phyloP scores from a whole-genome alignment of 2,888 invertebrate species.

The Cheiracanthium punctorium region DNA sequence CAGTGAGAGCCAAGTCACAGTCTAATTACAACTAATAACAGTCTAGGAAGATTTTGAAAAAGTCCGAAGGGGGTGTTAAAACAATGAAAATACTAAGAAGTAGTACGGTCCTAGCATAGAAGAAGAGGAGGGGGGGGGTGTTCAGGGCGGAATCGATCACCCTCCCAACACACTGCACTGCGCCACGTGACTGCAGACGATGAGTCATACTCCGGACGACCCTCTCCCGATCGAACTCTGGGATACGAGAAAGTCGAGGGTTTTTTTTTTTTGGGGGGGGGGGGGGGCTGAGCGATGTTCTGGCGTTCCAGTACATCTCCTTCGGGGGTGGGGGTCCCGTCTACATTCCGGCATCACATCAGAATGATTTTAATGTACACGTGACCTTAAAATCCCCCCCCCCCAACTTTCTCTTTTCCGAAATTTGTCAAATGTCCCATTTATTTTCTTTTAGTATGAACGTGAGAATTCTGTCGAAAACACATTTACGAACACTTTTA shows the following conservation, averaged over 20 bases:
- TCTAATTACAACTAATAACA: no score
- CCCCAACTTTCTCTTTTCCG: no score
- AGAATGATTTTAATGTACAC: background rate
- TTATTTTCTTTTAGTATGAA: no score
- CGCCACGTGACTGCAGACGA: conserved; percentile 68
- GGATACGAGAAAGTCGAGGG: conserved; percentile 3
- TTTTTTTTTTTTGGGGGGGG: background rate
- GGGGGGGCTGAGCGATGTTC: conserved; percentile 15
- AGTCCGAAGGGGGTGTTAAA: no score
- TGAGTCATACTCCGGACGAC: conserved; percentile 56
- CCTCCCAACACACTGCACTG: conserved; percentile 56
- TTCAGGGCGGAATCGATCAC: conserved; percentile 22
- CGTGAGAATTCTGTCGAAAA: no score
- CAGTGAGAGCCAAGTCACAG: no score
- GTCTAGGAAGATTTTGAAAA: no score
- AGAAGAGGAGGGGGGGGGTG: conserved; percentile 11
- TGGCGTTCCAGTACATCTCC: conserved; percentile 30
- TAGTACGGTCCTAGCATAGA: background rate
- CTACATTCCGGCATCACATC: background rate
- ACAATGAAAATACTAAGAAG: no score
- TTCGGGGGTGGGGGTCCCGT: background rate
- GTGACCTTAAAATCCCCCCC: background rate
- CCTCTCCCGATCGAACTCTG: conserved; percentile 54
- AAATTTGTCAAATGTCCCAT: no score
- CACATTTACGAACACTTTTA: no score